These are phyloP conservation scores for Listrodromus nycthemerus DNA, from an alignment of 2,888 invertebrate genomes.

Conservation along the genomic window DNA sequence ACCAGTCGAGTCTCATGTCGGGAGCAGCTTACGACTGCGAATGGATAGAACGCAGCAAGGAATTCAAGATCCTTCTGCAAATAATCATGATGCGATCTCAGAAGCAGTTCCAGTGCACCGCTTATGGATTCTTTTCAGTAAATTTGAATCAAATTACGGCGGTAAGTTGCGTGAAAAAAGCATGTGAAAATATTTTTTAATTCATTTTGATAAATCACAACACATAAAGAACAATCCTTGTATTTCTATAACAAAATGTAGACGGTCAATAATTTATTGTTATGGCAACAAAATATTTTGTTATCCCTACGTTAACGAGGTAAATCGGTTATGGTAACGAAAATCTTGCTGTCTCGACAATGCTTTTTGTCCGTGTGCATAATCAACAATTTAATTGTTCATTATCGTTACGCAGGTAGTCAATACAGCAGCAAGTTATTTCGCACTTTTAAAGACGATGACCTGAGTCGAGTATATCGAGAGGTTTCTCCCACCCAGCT, in stretches of 20 bases:
- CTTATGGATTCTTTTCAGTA: slow-evolving; percentile 67
- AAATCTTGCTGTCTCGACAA: too few relatives aligned
- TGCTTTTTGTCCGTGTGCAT: not conserved
- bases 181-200: too few relatives aligned
- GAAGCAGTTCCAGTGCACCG: slow-evolving; percentile 62
- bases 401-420: slow-evolving; percentile 39
- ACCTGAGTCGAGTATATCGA: slow-evolving; percentile 38
- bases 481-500: not conserved
- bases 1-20: slow-evolving; percentile 61
- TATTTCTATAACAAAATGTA: too few relatives aligned
- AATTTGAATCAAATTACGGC: slow-evolving; percentile 66
- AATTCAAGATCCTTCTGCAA: slow-evolving; percentile 61
- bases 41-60: slow-evolving; percentile 62
- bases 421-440: slow-evolving; percentile 65
- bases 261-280: too few relatives aligned
- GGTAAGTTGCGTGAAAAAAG: slow-evolving; percentile 42
- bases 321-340: too few relatives aligned
- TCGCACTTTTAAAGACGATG: slow-evolving; percentile 59
- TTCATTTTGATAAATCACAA: too few relatives aligned
- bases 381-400: slow-evolving; percentile 15
- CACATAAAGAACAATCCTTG: slow-evolving; percentile 1
- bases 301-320: too few relatives aligned
- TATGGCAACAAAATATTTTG: too few relatives aligned
- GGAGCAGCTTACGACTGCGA: slow-evolving; percentile 66
- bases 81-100: slow-evolving; percentile 68